These are phyloP conservation scores for Perizoma affinitatum DNA, from an alignment of 2,888 invertebrate genomes.

Conservation along the genomic window DNA sequence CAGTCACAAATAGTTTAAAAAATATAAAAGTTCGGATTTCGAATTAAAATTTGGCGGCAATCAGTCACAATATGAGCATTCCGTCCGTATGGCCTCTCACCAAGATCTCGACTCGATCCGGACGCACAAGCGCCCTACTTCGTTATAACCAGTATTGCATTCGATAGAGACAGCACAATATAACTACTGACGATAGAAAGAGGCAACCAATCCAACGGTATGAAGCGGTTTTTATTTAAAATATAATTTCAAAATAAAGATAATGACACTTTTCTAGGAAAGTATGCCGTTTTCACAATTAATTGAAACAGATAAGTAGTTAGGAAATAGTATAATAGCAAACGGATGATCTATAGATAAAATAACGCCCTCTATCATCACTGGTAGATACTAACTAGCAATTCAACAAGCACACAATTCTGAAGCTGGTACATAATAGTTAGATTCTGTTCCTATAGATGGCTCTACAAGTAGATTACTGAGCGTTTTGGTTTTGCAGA, in stretches of 20 bases:
- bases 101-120: slow-evolving; percentile 77
- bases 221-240: slow-evolving; percentile 5
- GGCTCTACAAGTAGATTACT: slow-evolving; percentile 11
- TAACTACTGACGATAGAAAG: slow-evolving; percentile 46
- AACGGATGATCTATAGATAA: slow-evolving; percentile 29
- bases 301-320: slow-evolving; percentile 1
- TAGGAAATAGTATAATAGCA: background rate
- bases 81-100: slow-evolving; percentile 78
- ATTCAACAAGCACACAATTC: background rate
- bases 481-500: too few relatives aligned
- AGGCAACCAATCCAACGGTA: slow-evolving; percentile 43
- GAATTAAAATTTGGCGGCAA: slow-evolving; percentile 71
- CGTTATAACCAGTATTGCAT: slow-evolving; percentile 69
- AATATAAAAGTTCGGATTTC: slow-evolving; percentile 53
- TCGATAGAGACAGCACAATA: slow-evolving; percentile 65
- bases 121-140: slow-evolving; percentile 79
- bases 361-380: slow-evolving; percentile 30
- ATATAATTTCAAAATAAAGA: slow-evolving; percentile 6
- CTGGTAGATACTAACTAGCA: slow-evolving; percentile 5
- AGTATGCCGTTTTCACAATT: slow-evolving; percentile 1
- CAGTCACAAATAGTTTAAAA: slow-evolving; percentile 52
- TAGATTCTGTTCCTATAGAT: slow-evolving; percentile 11
- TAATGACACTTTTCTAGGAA: slow-evolving; percentile 3
- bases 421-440: background rate
- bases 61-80: slow-evolving; percentile 72